Evolutionary conservation across 2,113 vertebrate genomes (phyloP).

Genomic region (Calyptommatus sinebrachiatus): DNA sequence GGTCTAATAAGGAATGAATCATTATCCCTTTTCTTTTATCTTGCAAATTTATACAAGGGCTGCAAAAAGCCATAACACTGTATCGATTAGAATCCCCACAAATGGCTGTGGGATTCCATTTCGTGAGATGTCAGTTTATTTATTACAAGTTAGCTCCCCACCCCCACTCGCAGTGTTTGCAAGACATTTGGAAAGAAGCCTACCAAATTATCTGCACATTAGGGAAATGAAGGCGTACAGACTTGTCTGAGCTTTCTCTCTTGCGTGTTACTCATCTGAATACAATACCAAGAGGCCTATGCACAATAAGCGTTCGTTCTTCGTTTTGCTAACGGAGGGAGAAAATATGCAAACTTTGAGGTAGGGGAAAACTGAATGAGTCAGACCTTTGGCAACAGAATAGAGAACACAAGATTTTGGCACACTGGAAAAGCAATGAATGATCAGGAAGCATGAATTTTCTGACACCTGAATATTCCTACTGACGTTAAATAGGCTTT

Average conservation of each 20-base stretch:
- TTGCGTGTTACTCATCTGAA: slow-evolving; percentile 3
- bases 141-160: slow-evolving; percentile 10
- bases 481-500: slow-evolving; percentile 3
- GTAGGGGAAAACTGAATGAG: slow-evolving; percentile 5
- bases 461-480: slow-evolving; percentile 31
- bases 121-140: slow-evolving; percentile 40
- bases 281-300: slow-evolving; percentile 10
- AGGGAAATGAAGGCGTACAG: slow-evolving; percentile 3
- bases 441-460: not conserved
- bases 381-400: slow-evolving; percentile 50
- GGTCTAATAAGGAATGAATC: slow-evolving; percentile 70
- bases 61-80: slow-evolving; percentile 28
- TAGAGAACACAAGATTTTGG: slow-evolving; percentile 36
- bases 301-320: not conserved
- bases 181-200: slow-evolving; percentile 39
- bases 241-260: slow-evolving; percentile 4
- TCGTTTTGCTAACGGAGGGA: slow-evolving; percentile 9
- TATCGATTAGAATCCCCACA: slow-evolving; percentile 16
- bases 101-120: not conserved
- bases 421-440: slow-evolving; percentile 21
- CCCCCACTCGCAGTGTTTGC: slow-evolving; percentile 26
- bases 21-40: slow-evolving; percentile 46
- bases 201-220: slow-evolving; percentile 14
- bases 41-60: slow-evolving; percentile 56
- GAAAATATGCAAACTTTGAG: not conserved